Percentiles rank a stretch among this genome's conserved stretches.
Evolutionary conservation across 2,888 invertebrate species (phyloP).

Genomic region (Torymus aiolomorphi): DNA sequence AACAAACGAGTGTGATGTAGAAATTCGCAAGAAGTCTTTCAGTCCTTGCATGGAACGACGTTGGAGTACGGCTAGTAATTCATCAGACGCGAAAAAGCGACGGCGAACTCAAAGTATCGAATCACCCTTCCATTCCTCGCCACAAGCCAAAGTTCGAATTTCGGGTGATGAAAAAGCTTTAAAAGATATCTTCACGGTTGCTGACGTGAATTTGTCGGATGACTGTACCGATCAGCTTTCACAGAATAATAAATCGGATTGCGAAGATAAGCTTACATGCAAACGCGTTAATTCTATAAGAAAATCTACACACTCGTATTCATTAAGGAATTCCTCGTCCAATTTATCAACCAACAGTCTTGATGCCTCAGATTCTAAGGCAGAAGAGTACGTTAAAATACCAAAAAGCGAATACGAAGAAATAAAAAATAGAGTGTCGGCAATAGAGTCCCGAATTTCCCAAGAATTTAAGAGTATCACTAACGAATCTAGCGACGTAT

Average conservation of each 20-base stretch:
- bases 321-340: conserved; percentile 44
- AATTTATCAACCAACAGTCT: background rate
- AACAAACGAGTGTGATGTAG: conserved; percentile 61
- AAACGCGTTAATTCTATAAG: conserved; percentile 54
- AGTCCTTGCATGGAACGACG: conserved; percentile 75
- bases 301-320: conserved; percentile 58
- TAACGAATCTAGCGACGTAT: conserved; percentile 65
- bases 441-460: conserved; percentile 84
- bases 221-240: conserved; percentile 64
- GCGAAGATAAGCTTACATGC: conserved; percentile 44
- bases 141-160: conserved; percentile 60
- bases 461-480: conserved; percentile 78
- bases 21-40: conserved; percentile 62
- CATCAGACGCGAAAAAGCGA: conserved; percentile 68
- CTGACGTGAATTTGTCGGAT: conserved; percentile 72
- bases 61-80: conserved; percentile 78
- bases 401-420: conserved; percentile 87
- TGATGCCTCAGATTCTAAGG: conserved; percentile 54
- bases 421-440: conserved; percentile 85
- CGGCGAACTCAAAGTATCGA: conserved; percentile 61
- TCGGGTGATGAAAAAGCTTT: conserved; percentile 62
- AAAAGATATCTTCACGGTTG: conserved; percentile 69
- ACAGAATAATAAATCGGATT: conserved; percentile 44
- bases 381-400: conserved; percentile 83
- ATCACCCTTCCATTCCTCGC: conserved; percentile 60